These are phyloP conservation scores for Upupa epops DNA, from an alignment of 2,113 vertebrate genomes.

Conservation along the genomic window DNA sequence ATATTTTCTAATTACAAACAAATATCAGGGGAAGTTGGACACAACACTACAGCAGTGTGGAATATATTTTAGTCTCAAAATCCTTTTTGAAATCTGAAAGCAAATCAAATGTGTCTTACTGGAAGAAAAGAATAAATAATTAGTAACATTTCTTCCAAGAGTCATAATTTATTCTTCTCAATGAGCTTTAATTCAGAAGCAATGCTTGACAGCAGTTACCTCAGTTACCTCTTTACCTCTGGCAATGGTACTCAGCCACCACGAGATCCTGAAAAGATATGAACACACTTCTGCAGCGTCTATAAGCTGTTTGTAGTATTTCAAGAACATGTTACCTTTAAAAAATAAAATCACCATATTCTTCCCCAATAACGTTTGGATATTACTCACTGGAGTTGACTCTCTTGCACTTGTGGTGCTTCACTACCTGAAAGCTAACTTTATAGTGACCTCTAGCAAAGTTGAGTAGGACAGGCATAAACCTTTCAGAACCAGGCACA, in stretches of 20 bases:
- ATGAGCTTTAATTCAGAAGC: not conserved
- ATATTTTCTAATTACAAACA: not conserved
- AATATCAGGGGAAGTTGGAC: not conserved
- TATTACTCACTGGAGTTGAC: not conserved
- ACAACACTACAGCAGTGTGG: not conserved
- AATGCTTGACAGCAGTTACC: not conserved
- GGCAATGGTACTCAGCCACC: not conserved
- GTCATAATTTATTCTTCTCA: not conserved
- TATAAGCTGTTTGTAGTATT: not conserved
- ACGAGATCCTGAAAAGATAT: not conserved
- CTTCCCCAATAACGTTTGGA: not conserved
- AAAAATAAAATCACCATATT: not conserved
- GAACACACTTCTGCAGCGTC: not conserved
- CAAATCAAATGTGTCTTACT: not conserved
- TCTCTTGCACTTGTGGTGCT: not conserved
- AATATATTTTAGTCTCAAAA: not conserved
- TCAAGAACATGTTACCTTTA: not conserved
- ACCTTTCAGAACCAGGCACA: not conserved
- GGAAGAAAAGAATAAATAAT: not conserved
- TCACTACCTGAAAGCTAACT: slow-evolving; percentile 33
- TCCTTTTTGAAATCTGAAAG: not conserved
- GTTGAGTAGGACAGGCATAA: not conserved
- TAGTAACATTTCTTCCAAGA: not conserved
- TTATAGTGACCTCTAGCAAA: slow-evolving; percentile 7
- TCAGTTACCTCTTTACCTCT: too few relatives aligned